Base-by-base conservation (phyloP, 2,797 vertebrate genomes). In the Sebastes trivittatus region DNA sequence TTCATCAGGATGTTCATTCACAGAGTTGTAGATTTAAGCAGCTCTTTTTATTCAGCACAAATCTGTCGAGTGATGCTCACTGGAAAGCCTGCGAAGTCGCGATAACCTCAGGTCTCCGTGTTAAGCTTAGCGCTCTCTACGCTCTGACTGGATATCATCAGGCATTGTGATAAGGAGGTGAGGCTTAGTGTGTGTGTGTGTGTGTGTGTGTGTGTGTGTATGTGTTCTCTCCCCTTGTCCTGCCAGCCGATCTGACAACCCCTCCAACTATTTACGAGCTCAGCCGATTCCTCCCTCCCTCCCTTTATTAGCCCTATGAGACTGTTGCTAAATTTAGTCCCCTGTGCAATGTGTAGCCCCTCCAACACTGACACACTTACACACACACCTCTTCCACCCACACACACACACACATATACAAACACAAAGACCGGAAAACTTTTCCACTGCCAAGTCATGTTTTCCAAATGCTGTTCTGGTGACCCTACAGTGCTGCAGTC, bases 251-350 rank as follows among this genome's bases (percentile, higher is more conserved):
- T 91, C 88, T 95, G 91, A 94, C 90, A 94, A 92, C 89, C 87
- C 87, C 93, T 92, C 80, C 84, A 92, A 93, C 85, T 94, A 95
- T 95, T 94, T 95, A 94, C 91, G 75, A 93, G 91, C 93, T 94
- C 94, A 94, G 92, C 87, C 92, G 78, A 95, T 94, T 95, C 92
- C 93, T 92, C 88, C 88, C 93, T 91, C 88, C 88, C 92, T 94
- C 93, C 88, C 92, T 95, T 95, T 90, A 94, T 95, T 93, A 95
- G 94, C 77, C 84, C 84, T 93, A 94, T 95, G 95, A 95, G 93
- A 85, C 79, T 38, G 77, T 75, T 84, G 87, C 95, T 96, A 96
- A 96, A 96, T 93, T 95, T 95, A 96, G 94, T 84, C 73, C 70
- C 77, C 80, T 81, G 84, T 88, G 92, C 85, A 88, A 91, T 90